A percentile compares a stretch with the other conserved stretches of the same genome.
phyloP scores from a whole-genome alignment of 2,113 vertebrate species.

The Micronycteris hirsuta region DNA sequence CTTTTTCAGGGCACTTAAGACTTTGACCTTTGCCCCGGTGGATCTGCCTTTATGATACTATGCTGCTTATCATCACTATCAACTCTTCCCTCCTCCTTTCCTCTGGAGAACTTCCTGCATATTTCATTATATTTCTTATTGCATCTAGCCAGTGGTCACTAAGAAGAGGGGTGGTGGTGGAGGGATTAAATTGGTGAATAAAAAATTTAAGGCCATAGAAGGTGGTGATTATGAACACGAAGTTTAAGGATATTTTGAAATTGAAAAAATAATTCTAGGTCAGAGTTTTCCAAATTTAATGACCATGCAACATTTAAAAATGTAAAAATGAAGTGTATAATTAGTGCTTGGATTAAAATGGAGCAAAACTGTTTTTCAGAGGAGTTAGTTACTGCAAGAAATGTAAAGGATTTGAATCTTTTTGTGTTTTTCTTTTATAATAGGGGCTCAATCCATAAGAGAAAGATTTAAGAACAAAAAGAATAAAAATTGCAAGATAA shows the following conservation, averaged over 20 bases:
- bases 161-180: neutral
- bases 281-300: neutral
- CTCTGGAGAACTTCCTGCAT: neutral
- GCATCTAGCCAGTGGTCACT: neutral
- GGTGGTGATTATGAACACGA: neutral
- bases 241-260: neutral
- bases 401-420: neutral
- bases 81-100: neutral
- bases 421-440: neutral
- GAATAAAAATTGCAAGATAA: neutral
- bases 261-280: neutral
- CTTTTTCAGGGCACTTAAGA: neutral
- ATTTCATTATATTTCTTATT: neutral
- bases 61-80: neutral
- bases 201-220: neutral
- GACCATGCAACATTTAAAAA: conserved; percentile 6
- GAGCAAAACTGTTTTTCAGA: neutral
- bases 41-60: neutral
- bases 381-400: neutral
- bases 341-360: conserved; percentile 14
- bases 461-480: neutral
- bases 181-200: neutral
- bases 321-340: conserved; percentile 16
- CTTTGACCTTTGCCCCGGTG: neutral
- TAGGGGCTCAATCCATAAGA: neutral